These are phyloP conservation scores for Zaprionus ornatus DNA, from an alignment of 1,140 invertebrate species.

Conservation along the genomic window DNA sequence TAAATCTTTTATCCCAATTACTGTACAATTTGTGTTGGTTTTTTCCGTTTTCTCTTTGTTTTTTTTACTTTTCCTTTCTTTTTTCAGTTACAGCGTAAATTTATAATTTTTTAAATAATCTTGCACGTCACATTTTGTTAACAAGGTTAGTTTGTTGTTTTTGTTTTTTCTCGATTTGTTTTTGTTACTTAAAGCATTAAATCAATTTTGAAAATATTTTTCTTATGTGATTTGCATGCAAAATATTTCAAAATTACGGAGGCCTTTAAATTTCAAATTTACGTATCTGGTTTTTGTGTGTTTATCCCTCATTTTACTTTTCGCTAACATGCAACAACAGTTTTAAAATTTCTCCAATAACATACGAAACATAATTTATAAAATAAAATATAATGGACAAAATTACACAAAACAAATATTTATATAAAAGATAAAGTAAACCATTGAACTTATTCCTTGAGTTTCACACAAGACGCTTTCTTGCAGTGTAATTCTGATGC, in stretches of 20 bases:
- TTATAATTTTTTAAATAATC: conserved; percentile 56
- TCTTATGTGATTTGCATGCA: conserved; percentile 43
- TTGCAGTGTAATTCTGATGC: conserved; percentile 25
- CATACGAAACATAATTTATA: conserved; percentile 23
- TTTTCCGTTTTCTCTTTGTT: not conserved
- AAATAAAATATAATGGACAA: conserved; percentile 18
- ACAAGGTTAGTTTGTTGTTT: conserved; percentile 48
- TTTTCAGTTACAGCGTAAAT: conserved; percentile 57
- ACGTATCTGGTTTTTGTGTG: conserved; percentile 68
- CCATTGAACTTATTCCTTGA: conserved; percentile 43
- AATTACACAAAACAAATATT: conserved; percentile 23
- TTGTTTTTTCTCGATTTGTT: conserved; percentile 18
- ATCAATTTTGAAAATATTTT: conserved; percentile 56
- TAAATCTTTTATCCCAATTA: conserved; percentile 61
- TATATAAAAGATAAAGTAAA: conserved; percentile 45
- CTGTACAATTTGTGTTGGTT: conserved; percentile 64
- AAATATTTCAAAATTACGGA: conserved; percentile 59
- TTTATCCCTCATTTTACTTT: not conserved
- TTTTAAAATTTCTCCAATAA: conserved; percentile 23
- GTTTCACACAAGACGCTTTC: conserved; percentile 39
- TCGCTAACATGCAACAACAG: conserved; percentile 54
- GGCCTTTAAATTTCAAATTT: conserved; percentile 73
- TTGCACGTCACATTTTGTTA: conserved; percentile 71
- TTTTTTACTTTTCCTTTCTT: conserved; percentile 8
- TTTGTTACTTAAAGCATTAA: conserved; percentile 61